A percentile compares a stretch with the other conserved stretches of the same genome.
These are phyloP conservation scores for Morus bassanus DNA, from an alignment of 2,797 vertebrate species.

Conservation along the genomic window DNA sequence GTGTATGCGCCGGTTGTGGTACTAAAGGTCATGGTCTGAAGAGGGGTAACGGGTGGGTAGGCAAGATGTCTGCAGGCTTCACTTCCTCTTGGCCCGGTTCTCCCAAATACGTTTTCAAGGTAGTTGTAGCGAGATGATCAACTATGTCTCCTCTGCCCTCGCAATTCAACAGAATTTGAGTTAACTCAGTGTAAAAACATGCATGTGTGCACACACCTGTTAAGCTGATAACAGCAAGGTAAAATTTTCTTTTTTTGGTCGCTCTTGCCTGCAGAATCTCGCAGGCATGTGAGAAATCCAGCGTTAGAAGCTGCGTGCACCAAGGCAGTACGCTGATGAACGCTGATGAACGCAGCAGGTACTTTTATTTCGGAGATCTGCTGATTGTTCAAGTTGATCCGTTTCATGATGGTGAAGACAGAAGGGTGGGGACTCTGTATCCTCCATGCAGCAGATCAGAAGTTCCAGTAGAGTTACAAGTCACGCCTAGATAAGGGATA, in stretches of 20 bases:
- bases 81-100: fast-evolving
- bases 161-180: background rate
- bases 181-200: background rate
- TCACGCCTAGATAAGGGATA: background rate
- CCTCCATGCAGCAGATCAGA: fast-evolving
- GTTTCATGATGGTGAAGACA: fast-evolving
- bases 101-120: background rate
- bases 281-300: background rate
- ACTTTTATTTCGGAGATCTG: fast-evolving
- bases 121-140: background rate
- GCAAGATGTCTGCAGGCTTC: fast-evolving
- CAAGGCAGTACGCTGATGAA: fast-evolving
- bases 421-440: background rate
- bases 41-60: fast-evolving
- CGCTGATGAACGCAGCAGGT: background rate
- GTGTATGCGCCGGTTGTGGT: fast-evolving
- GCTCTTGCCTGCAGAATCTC: background rate
- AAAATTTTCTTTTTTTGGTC: fast-evolving
- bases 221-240: background rate
- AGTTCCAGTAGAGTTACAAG: fast-evolving
- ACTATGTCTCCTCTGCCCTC: fast-evolving
- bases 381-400: fast-evolving
- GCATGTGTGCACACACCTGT: fast-evolving
- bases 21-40: fast-evolving
- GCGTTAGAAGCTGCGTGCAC: fast-evolving